These are phyloP conservation scores for Eonycteris spelaea DNA, from an alignment of 2,113 vertebrate genomes.

Conservation along the genomic window DNA sequence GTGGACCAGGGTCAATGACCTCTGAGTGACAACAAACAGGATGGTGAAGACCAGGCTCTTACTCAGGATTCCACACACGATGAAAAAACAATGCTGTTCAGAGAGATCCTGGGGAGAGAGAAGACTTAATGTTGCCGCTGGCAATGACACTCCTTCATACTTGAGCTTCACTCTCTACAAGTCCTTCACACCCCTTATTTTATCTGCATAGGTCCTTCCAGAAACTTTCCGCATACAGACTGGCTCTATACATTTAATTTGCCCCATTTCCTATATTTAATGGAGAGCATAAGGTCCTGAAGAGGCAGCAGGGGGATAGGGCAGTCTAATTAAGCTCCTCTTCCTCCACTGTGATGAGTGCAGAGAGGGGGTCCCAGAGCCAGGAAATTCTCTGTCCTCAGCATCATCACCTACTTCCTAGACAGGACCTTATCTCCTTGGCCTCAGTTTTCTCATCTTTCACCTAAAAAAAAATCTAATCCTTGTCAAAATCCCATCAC, in stretches of 20 bases:
- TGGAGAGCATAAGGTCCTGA: not conserved
- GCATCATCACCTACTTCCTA: not conserved
- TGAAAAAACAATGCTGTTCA: not conserved
- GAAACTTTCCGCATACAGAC: not conserved
- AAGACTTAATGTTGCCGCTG: fast-evolving
- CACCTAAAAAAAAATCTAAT: not conserved
- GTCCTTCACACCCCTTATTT: not conserved
- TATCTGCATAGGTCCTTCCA: not conserved
- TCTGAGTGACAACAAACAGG: not conserved
- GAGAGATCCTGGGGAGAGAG: not conserved
- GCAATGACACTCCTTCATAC: fast-evolving
- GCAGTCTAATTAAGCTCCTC: too few species aligned
- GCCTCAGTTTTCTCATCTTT: not conserved
- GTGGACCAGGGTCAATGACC: not conserved
- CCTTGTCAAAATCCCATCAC: not conserved
- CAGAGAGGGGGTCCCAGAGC: not conserved
- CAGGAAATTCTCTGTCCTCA: not conserved
- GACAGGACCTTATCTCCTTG: not conserved
- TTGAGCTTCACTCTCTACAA: fast-evolving
- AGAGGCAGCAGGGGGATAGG: not conserved
- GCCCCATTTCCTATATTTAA: not conserved
- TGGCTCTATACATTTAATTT: not conserved
- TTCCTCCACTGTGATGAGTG: not conserved
- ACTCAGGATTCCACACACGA: slow-evolving; percentile 39
- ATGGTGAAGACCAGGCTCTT: slow-evolving; percentile 58